Base-by-base conservation (phyloP, 2,888 invertebrate species). In the Apodemia mormo region DNA sequence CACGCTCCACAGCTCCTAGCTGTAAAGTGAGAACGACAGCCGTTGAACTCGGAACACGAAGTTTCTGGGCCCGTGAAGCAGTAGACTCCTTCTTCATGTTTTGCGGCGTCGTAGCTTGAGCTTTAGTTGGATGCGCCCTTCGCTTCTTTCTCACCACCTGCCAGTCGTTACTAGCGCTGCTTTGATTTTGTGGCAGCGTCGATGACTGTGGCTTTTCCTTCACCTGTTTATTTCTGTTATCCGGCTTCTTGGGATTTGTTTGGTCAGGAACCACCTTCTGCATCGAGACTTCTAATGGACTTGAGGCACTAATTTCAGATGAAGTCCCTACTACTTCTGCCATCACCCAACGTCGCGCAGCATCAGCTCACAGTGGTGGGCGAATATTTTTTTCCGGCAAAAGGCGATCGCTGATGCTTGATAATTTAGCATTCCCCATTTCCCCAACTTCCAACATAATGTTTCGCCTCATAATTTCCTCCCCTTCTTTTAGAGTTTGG, bases 1-100 rank as follows among this genome's bases (percentile, higher is more conserved):
- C 73, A 2, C 64, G 54, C 14, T 67, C 66, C 37, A 40, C 70
- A 2, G 74, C 72, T 8, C 43, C 70, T 3, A 71, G 70, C 61
- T 67, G 29, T 29, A 56, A 29, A 1, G 56, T 56, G 3, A 56
- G 56, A 22, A 56, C 56, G 9, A 56, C 56, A 56, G 56, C 56
- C 7, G 56, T 9, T 8, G 56, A 56, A 2, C 29, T 5, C 8
- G 56, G 56, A 9, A 30, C 9, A 7, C 56, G 56, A 2, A 56
- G 29, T 54, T 22, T 54, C 6, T 54, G 9, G 56, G 29, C 9
- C 29, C 9, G 8, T 9, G 56, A 29, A 0, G 29, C 22, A 56
- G 30, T 9, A 22, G 56, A 0, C 22, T 56, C 29, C 8, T 54
- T 54, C 54, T 54, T 54, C 14, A 2, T 54, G 4, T 56, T 56